A percentile compares a stretch with the other conserved stretches of the same genome.
Evolutionary conservation across 2,113 vertebrate genomes (phyloP).

Genomic region (Chloropsis cyanopogon): DNA sequence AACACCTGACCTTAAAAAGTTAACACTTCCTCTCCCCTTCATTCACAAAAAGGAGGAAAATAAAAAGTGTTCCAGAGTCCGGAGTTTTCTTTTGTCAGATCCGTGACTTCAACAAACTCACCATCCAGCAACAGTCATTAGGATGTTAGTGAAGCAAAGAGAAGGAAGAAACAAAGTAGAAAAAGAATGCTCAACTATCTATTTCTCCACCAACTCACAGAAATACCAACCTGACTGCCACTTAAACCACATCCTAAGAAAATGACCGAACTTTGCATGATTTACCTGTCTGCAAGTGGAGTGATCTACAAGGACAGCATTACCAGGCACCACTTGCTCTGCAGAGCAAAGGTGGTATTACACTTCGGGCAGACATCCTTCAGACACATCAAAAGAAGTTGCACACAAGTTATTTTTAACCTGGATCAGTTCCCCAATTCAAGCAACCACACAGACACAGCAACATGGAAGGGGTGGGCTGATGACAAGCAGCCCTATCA

Average conservation of each 20-base stretch:
- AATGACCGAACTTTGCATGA: not conserved
- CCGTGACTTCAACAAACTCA: not conserved
- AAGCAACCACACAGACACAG: not conserved
- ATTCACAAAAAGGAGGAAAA: not conserved
- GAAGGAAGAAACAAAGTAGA: not conserved
- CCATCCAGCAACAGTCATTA: not conserved
- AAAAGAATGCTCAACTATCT: not conserved
- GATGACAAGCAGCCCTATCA: not conserved
- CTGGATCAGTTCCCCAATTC: constrained; percentile 1
- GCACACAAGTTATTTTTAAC: not conserved
- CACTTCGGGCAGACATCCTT: not conserved
- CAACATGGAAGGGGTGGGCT: not conserved
- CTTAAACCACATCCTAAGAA: not conserved
- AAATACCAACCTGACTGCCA: not conserved
- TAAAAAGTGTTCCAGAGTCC: not conserved
- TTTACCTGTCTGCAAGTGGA: not conserved
- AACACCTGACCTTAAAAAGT: not conserved
- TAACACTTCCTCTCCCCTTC: not conserved
- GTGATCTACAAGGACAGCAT: not conserved
- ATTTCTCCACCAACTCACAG: not conserved
- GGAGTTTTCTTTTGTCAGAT: not conserved
- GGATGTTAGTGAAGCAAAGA: not conserved
- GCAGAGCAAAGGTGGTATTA: not conserved
- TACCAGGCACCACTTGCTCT: not conserved
- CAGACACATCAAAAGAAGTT: not conserved